Evolutionary conservation across 2,888 invertebrate genomes (phyloP).

Genomic region (Azorinus chamasolen): DNA sequence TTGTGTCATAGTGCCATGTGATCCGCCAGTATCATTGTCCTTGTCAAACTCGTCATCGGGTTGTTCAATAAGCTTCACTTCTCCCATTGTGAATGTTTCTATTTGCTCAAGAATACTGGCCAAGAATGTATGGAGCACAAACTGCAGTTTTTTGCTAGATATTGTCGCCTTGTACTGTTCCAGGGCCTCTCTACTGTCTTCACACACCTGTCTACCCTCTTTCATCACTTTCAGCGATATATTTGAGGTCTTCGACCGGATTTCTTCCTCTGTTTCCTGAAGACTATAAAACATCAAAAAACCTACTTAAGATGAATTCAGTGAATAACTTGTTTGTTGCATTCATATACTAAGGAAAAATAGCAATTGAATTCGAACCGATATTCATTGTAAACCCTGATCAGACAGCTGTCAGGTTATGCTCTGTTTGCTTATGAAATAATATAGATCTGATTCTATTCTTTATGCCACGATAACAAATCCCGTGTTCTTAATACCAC

Average conservation of each 20-base stretch:
- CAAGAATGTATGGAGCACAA: conserved; percentile 44
- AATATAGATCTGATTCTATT: too few species aligned
- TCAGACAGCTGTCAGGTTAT: too few species aligned
- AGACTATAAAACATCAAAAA: conserved; percentile 35
- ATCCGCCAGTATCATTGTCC: conserved; percentile 6
- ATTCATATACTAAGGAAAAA: too few species aligned
- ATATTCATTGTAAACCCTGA: too few species aligned
- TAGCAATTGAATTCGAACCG: too few species aligned
- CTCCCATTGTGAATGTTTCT: conserved; percentile 48
- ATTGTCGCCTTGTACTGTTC: background rate
- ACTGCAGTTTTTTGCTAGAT: conserved; percentile 18
- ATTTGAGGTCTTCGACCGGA: conserved; percentile 45
- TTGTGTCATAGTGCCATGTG: background rate
- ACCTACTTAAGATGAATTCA: too few species aligned
- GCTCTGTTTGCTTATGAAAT: too few species aligned
- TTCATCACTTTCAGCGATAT: conserved; percentile 45
- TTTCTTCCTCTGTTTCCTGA: conserved; percentile 43
- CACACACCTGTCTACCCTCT: conserved; percentile 50
- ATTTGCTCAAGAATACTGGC: conserved; percentile 42
- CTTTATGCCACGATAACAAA: too few species aligned
- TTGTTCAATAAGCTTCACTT: conserved; percentile 20
- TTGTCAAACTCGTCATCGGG: background rate
- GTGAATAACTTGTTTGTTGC: too few species aligned
- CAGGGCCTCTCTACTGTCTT: conserved; percentile 17
- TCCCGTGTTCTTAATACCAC: too few species aligned